phyloP scores from a whole-genome alignment of 2,113 vertebrate genomes.

The Cariama cristata region DNA sequence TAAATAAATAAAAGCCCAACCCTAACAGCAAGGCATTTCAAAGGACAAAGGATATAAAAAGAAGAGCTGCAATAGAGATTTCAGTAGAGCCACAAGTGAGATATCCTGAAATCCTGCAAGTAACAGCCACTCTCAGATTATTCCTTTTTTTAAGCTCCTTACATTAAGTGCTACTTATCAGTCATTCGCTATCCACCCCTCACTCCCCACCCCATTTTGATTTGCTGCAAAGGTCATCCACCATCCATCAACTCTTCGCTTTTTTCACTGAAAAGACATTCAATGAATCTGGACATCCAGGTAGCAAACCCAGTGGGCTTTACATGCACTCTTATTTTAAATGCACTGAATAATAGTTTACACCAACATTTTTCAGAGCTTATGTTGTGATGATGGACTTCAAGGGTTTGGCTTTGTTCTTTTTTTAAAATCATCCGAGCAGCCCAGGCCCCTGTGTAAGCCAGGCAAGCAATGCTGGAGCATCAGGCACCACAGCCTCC shows the following conservation, averaged over 20 bases:
- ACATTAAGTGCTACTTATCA: neutral
- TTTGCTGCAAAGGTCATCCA: neutral
- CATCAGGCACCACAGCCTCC: accelerated
- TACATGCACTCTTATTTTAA: neutral
- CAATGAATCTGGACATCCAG: neutral
- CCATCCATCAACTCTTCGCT: neutral
- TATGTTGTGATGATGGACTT: neutral
- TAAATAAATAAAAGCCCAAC: slow-evolving; percentile 50
- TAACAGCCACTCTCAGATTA: neutral
- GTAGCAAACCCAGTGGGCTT: neutral
- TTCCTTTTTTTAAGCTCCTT: neutral
- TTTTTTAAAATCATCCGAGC: neutral
- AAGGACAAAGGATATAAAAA: slow-evolving; percentile 52
- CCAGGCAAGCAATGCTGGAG: neutral
- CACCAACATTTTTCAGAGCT: neutral
- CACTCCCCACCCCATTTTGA: neutral
- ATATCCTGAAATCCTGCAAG: neutral
- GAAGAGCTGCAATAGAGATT: slow-evolving; percentile 1
- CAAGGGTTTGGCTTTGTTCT: neutral
- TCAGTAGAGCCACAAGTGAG: slow-evolving; percentile 5
- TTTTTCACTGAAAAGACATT: neutral
- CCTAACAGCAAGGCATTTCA: slow-evolving; percentile 19
- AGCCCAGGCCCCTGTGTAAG: neutral
- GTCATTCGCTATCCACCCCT: neutral
- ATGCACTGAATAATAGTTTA: neutral